Conservation (phyloP, 37 sponge, comb jelly and placozoan genomes). For the Petrosia ficiformis region DNA sequence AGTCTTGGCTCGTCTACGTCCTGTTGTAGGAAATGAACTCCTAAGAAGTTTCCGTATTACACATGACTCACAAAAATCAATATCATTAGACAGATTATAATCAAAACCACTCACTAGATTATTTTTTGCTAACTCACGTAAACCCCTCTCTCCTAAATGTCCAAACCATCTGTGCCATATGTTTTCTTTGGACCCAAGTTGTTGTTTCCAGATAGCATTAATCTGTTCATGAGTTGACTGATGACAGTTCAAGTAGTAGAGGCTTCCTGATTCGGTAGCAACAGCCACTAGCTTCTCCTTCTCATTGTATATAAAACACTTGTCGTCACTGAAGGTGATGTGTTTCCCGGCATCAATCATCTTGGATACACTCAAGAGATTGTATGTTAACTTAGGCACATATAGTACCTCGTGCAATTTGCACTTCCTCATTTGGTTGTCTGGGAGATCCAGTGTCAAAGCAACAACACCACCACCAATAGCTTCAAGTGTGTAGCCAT, state of each 20-base stretch:
- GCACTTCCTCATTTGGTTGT: neutral
- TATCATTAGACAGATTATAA: neutral
- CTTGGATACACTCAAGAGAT: constrained; percentile 1
- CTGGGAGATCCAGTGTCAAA: neutral
- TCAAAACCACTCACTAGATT: constrained; percentile 12
- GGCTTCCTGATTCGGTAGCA: neutral
- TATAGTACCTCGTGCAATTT: constrained; percentile 2
- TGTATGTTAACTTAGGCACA: constrained; percentile 12
- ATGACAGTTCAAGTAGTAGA: constrained; percentile 12
- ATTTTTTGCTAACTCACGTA: neutral
- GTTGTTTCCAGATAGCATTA: neutral
- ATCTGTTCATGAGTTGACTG: neutral
- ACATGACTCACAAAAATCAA: neutral
- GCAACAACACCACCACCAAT: constrained; percentile 4
- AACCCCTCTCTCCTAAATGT: constrained; percentile 5
- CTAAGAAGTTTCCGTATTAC: neutral
- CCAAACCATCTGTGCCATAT: constrained; percentile 8
- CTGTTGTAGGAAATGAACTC: constrained; percentile 1
- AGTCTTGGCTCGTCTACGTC: no score
- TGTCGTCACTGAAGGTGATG: neutral
- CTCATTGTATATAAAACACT: neutral
- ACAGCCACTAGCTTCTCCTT: neutral
- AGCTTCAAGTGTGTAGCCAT: constrained; percentile 2
- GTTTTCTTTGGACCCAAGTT: neutral
- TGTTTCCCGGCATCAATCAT: constrained; percentile 1